Conservation (phyloP, 2,113 vertebrate species). For the Plecturocebus donacophilus region DNA sequence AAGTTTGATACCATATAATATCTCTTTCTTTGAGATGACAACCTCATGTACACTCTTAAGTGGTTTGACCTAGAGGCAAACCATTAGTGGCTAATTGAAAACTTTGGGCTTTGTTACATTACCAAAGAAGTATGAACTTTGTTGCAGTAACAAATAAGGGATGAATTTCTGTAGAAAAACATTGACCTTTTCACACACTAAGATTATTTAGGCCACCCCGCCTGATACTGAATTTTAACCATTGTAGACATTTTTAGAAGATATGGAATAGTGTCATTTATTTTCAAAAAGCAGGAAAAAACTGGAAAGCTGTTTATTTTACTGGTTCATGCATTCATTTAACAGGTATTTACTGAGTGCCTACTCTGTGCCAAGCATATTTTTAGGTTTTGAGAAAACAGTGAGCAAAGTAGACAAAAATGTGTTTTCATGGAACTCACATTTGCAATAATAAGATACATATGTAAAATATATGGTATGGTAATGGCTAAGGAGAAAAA, state of each 20-base stretch:
- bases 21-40: neutral
- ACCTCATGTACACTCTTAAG: neutral
- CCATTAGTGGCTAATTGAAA: neutral
- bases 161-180: neutral
- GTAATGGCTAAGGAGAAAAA: neutral
- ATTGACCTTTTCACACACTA: neutral
- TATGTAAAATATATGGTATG: neutral
- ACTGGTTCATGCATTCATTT: neutral
- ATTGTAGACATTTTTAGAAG: neutral
- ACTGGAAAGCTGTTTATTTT: neutral
- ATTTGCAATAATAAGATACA: neutral
- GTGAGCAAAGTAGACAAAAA: neutral
- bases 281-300: neutral
- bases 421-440: neutral
- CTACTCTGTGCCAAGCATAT: neutral
- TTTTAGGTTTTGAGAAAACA: conserved; percentile 10
- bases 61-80: conserved; percentile 10
- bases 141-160: neutral
- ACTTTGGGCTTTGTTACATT: neutral
- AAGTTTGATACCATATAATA: neutral
- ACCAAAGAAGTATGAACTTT: neutral
- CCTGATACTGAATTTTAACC: neutral
- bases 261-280: neutral
- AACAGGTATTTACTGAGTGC: neutral
- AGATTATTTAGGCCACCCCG: neutral